Evolutionary conservation across 2,113 vertebrate genomes (phyloP).

Genomic region (Panthera tigris): DNA sequence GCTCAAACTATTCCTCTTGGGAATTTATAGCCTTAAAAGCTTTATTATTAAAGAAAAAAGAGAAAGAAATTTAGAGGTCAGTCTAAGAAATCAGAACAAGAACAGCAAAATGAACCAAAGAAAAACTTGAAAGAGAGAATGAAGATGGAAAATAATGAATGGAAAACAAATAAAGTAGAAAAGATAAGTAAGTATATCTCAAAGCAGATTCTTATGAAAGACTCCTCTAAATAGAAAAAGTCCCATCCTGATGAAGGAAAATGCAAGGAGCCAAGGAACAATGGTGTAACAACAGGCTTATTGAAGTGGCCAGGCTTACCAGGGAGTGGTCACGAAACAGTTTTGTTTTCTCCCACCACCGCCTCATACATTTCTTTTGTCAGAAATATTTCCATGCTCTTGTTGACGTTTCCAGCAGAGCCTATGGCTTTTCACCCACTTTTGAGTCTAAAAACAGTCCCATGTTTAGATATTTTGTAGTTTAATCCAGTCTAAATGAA

Average conservation of each 20-base stretch:
- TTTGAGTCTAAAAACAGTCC: not conserved
- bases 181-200: not conserved
- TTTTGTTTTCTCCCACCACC: not conserved
- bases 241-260: not conserved
- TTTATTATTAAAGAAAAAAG: not conserved
- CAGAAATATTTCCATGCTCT: not conserved
- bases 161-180: not conserved
- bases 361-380: not conserved
- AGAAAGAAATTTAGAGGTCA: not conserved
- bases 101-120: not conserved
- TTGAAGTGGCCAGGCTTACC: accelerated
- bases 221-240: not conserved
- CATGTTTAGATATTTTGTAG: not conserved
- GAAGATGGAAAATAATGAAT: not conserved
- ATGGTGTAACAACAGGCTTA: too few species aligned
- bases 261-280: not conserved
- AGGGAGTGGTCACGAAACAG: not conserved
- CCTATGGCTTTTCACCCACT: not conserved
- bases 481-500: not conserved
- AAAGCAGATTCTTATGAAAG: not conserved
- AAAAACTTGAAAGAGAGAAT: not conserved
- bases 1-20: not conserved
- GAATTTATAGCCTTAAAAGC: not conserved
- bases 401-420: not conserved
- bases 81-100: not conserved